Conservation (phyloP, 2,888 invertebrate species). For the Dynastes tityus region DNA sequence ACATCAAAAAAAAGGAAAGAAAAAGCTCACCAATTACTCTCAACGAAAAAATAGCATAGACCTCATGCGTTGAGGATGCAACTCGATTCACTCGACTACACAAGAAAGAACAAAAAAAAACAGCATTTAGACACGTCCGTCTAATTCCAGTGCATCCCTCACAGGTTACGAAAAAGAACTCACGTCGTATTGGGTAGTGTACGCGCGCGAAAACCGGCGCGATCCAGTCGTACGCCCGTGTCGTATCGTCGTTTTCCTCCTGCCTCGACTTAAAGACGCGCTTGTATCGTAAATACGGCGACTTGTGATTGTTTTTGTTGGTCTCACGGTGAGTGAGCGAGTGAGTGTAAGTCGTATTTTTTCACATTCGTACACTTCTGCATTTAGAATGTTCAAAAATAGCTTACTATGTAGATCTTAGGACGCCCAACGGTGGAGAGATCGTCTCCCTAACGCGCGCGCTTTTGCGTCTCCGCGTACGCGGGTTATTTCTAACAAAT, state of each 20-base stretch:
- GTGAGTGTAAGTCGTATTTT: constrained; percentile 9
- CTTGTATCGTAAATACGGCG: constrained; percentile 17
- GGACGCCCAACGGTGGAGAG: constrained; percentile 5
- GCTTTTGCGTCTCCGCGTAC: background rate
- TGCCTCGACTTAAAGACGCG: background rate
- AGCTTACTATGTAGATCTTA: constrained; percentile 3
- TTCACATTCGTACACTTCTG: constrained; percentile 35
- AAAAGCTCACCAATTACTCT: constrained; percentile 15
- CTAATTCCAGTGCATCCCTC: background rate
- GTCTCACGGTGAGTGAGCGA: constrained; percentile 21
- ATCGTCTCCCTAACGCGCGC: constrained; percentile 6
- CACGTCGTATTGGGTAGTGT: background rate
- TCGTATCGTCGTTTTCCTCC: background rate
- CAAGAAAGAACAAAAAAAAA: background rate
- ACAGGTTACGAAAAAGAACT: background rate
- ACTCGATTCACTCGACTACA: background rate
- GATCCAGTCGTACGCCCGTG: background rate
- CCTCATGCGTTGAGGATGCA: too few relatives aligned
- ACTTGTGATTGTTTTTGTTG: constrained; percentile 25
- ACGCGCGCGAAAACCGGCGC: background rate
- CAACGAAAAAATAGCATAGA: constrained; percentile 5
- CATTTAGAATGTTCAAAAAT: constrained; percentile 42
- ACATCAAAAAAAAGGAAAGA: too few relatives aligned
- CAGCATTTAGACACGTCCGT: background rate
- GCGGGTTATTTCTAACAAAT: constrained; percentile 26